Evolutionary conservation across 2,888 invertebrate species (phyloP).

Genomic region (Boloria euphrosyne): DNA sequence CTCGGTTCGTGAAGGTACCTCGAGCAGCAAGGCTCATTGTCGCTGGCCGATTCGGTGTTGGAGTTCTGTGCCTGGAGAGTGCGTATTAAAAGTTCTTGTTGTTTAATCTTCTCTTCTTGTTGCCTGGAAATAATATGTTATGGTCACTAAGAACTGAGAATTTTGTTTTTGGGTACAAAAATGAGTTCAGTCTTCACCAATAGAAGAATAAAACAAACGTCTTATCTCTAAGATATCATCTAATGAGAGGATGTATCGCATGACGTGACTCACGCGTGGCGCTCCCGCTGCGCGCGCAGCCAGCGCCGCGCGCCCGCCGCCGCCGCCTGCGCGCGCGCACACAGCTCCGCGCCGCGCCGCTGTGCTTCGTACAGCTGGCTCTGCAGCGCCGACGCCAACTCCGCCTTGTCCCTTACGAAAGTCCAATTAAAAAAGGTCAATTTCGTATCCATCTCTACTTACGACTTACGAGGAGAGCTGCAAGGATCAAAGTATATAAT

Average conservation of each 20-base stretch:
- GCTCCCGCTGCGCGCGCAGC: slow-evolving; percentile 46
- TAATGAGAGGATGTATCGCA: no score
- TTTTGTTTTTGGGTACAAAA: no score
- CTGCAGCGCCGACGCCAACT: slow-evolving; percentile 47
- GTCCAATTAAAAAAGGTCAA: not conserved
- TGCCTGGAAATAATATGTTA: slow-evolving; percentile 48
- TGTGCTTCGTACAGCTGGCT: slow-evolving; percentile 56
- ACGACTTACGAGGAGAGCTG: no score
- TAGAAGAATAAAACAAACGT: no score
- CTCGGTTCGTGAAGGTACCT: slow-evolving; percentile 37
- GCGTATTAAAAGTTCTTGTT: slow-evolving; percentile 53
- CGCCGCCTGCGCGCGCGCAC: slow-evolving; percentile 57
- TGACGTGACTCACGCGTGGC: slow-evolving; percentile 35
- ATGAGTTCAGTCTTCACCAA: no score
- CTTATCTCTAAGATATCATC: no score
- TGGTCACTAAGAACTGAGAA: no score
- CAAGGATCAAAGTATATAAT: no score
- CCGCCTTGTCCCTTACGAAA: slow-evolving; percentile 49
- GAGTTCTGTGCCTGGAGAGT: slow-evolving; percentile 44
- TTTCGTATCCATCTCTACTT: not conserved
- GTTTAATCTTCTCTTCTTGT: slow-evolving; percentile 56
- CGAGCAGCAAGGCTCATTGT: slow-evolving; percentile 42
- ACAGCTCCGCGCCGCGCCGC: slow-evolving; percentile 60
- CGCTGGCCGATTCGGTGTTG: slow-evolving; percentile 6
- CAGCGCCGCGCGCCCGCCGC: slow-evolving; percentile 50